Base-by-base conservation (phyloP, 2,797 vertebrate genomes). In the Fringilla coelebs region DNA sequence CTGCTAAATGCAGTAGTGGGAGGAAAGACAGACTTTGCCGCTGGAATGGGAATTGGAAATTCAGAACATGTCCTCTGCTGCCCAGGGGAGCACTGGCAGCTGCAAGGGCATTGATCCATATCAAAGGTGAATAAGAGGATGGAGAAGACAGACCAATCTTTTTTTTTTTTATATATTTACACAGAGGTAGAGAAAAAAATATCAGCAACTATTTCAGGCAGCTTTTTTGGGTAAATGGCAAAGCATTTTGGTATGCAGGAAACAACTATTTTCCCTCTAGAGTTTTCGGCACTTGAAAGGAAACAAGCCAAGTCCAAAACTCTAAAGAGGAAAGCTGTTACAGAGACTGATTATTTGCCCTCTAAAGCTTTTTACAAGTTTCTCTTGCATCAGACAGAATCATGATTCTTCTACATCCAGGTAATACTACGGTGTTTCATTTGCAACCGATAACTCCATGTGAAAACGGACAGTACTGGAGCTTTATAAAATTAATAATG, bases 261-360 rank as follows among this genome's bases (percentile, higher is more conserved):
- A 98, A 97, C 95, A 97, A 98, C 94, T 94, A 90, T 85, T 98
- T 98, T 98, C 98, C 83, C 88, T 97, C 92, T 88, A 75, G 92
- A 93, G 67, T 84, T 97, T 96, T 76, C 22, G 75, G 93, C 88
- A 80, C 85, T 94, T 94, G 78, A 90, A 96, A 96, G 87, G 89
- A 93, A 77, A 80, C 41, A 65, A 80, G 72, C 38, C 84, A 91
- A 89, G 32, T 91, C 41, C 77, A 94, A 90, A 96, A 83, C 85
- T 93, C 90, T 97, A 91, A 97, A 96, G 94, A 89, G 77, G 89
- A 43, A 94, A 97, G 95, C 85, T 96, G 90, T 96, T 95, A 92
- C 41, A 94, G 94, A 97, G 96, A 85, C 92, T 84, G 83, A 93
- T 81, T 84, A 88, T 72, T 96, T 34, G 81, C 75, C 57, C 90